Evolutionary conservation across 2,113 vertebrate genomes (phyloP).

Genomic region (Hippopotamus amphibius): DNA sequence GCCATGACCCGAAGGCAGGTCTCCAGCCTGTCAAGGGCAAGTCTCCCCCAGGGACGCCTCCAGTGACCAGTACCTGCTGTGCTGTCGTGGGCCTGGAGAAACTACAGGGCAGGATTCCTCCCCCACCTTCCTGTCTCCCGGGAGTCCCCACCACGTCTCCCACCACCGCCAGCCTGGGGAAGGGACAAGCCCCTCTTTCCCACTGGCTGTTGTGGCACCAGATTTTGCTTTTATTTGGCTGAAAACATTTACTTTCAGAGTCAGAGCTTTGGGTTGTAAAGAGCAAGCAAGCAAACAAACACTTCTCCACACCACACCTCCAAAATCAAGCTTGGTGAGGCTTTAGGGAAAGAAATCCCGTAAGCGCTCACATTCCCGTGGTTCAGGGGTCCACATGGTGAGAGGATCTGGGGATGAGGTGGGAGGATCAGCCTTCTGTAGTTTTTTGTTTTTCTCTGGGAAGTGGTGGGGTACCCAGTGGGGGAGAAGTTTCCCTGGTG

Average conservation of each 20-base stretch:
- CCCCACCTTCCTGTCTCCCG: background rate
- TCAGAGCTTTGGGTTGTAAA: background rate
- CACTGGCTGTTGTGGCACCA: accelerated
- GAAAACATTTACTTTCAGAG: background rate
- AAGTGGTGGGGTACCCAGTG: background rate
- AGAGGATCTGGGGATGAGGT: accelerated
- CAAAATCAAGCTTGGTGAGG: background rate
- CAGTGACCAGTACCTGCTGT: too few species aligned
- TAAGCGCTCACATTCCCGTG: accelerated
- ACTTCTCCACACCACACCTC: background rate
- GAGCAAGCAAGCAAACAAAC: background rate
- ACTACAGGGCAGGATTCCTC: background rate
- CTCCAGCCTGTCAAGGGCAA: background rate
- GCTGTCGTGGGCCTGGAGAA: background rate
- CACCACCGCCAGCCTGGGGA: background rate
- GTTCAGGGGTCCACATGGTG: background rate
- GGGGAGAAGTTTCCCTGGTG: background rate
- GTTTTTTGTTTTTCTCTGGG: background rate
- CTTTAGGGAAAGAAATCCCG: background rate
- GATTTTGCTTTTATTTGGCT: background rate
- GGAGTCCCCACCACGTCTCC: accelerated
- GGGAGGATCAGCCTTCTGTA: background rate
- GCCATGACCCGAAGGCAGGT: background rate
- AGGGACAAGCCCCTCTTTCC: too few species aligned
- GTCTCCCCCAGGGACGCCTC: too few species aligned